Conservation (phyloP, 2,888 invertebrate species). For the Ichneumoninae sp. region DNA sequence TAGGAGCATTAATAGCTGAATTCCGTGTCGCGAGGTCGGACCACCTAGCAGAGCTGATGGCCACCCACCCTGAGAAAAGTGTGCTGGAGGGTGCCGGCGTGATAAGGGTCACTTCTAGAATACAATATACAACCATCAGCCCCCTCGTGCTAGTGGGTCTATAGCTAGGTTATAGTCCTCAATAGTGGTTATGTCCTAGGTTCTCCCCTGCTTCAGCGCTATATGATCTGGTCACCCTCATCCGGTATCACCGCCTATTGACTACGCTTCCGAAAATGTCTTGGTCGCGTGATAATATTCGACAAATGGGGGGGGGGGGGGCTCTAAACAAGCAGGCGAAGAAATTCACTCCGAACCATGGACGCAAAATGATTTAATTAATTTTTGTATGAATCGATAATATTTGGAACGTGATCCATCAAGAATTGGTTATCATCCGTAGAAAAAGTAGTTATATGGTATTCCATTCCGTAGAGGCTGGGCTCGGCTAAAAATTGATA, state of each 20-base stretch:
- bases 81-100: conserved; percentile 71
- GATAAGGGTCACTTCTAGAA: conserved; percentile 72
- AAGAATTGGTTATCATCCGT: not conserved
- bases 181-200: conserved; percentile 23
- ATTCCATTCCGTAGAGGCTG: not conserved
- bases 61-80: conserved; percentile 71
- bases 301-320: not conserved
- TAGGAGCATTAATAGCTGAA: conserved; percentile 76
- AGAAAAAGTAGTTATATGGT: not conserved
- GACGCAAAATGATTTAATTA: not conserved
- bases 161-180: conserved; percentile 15
- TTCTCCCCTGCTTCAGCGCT: conserved; percentile 32
- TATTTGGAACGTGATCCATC: not conserved
- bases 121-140: conserved; percentile 27
- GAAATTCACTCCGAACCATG: not conserved
- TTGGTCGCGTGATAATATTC: conserved; percentile 15
- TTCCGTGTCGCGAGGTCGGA: conserved; percentile 78
- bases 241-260: not conserved
- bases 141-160: not conserved
- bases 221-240: not conserved
- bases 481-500: too few relatives aligned
- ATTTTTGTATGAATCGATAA: not conserved
- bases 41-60: conserved; percentile 52
- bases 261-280: not conserved
- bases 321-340: not conserved